phyloP scores from a whole-genome alignment of 2,113 vertebrate species.

The Pedetes capensis region DNA sequence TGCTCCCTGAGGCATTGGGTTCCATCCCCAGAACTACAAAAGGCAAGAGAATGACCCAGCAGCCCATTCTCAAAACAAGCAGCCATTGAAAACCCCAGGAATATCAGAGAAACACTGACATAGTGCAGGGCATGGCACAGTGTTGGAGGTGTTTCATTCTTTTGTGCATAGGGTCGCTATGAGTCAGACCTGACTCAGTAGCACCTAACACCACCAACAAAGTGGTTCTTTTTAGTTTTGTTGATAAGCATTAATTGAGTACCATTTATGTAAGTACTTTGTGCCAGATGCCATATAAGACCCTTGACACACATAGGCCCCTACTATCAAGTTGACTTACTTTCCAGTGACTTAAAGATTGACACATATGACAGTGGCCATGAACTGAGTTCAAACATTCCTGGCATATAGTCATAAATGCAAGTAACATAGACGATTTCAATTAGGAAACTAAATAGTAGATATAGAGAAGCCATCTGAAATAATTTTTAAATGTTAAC shows the following conservation, averaged over 20 bases:
- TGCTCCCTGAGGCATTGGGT: too few species aligned
- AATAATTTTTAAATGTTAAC: conserved; percentile 14
- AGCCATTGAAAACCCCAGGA: too few species aligned
- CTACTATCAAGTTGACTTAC: not conserved
- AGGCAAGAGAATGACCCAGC: too few species aligned
- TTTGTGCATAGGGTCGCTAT: too few species aligned
- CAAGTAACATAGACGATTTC: not conserved
- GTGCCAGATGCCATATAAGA: not conserved
- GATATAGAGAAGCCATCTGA: not conserved
- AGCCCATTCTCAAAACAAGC: too few species aligned
- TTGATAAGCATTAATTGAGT: not conserved
- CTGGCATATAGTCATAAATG: not conserved
- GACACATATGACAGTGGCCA: not conserved
- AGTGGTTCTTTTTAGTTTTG: too few species aligned
- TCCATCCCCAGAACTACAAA: too few species aligned
- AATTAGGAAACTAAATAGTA: not conserved
- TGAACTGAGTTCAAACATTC: not conserved
- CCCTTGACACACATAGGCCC: not conserved
- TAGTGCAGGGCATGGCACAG: too few species aligned
- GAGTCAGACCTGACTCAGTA: too few species aligned
- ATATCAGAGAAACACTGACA: too few species aligned
- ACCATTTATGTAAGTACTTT: not conserved
- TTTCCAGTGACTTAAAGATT: not conserved
- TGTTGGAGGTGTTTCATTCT: too few species aligned
- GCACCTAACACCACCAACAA: too few species aligned